phyloP scores from a whole-genome alignment of 2,797 vertebrate genomes.

The Gymnothorax reevesii region DNA sequence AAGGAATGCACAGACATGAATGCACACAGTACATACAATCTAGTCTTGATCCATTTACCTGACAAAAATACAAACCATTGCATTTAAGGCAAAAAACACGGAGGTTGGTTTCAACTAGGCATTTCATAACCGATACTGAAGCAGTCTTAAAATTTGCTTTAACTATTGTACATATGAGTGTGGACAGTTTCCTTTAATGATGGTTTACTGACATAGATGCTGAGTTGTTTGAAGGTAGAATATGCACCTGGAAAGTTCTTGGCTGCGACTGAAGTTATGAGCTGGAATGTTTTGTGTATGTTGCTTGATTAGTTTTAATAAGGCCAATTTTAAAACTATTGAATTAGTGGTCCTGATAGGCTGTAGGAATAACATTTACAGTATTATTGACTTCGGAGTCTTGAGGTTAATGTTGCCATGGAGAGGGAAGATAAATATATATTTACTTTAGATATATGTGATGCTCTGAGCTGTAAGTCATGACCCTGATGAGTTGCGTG shows the following conservation, averaged over 20 bases:
- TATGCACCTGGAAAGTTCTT: constrained; percentile 49
- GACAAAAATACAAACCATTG: constrained; percentile 80
- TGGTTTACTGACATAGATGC: not conserved
- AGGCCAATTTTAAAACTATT: not conserved
- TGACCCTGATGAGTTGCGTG: not conserved
- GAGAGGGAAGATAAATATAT: not conserved
- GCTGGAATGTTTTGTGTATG: constrained; percentile 41
- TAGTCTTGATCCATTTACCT: constrained; percentile 67
- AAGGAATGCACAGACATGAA: constrained; percentile 65
- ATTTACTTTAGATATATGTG: not conserved
- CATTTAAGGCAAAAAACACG: constrained; percentile 86
- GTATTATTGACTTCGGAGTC: not conserved
- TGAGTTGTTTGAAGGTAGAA: constrained; percentile 21
- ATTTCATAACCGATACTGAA: constrained; percentile 69
- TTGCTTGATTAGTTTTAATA: not conserved
- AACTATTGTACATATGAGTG: not conserved
- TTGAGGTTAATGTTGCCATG: not conserved
- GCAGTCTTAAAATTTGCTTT: not conserved
- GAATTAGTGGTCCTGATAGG: not conserved
- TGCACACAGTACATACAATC: constrained; percentile 67
- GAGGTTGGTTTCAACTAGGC: constrained; percentile 78
- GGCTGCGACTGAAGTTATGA: constrained; percentile 46
- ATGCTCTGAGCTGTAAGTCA: not conserved
- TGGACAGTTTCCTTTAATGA: not conserved
- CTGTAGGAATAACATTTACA: not conserved